Conservation (phyloP, 2,797 vertebrate genomes). For the Trematomus bernacchii region DNA sequence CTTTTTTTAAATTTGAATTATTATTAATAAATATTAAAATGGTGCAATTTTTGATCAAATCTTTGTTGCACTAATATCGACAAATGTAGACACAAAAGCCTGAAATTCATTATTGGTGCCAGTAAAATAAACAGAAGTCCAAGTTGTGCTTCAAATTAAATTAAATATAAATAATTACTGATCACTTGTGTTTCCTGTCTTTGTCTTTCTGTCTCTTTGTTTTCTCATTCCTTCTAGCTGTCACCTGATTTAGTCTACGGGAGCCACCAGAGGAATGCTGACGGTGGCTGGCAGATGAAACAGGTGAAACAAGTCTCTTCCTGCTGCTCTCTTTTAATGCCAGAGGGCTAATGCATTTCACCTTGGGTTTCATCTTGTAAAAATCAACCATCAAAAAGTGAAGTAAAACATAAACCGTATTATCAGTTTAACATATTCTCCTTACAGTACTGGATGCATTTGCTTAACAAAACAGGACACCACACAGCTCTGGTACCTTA, state of each 20-base stretch:
- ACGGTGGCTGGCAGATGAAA: slow-evolving; percentile 75
- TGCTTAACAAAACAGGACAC: slow-evolving; percentile 27
- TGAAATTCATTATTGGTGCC: neutral
- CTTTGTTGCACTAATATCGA: neutral
- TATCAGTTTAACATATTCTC: slow-evolving; percentile 28
- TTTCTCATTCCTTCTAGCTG: slow-evolving; percentile 58
- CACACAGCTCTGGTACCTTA: slow-evolving; percentile 2
- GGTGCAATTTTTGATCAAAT: neutral
- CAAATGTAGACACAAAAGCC: neutral
- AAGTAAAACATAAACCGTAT: slow-evolving; percentile 4
- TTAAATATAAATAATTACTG: slow-evolving; percentile 1
- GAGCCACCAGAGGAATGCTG: slow-evolving; percentile 69
- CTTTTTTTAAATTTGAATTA: too few relatives aligned
- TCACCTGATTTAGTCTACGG: slow-evolving; percentile 77
- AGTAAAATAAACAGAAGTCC: neutral
- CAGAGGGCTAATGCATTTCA: slow-evolving; percentile 31
- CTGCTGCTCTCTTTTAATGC: slow-evolving; percentile 31
- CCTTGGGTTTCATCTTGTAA: slow-evolving; percentile 37
- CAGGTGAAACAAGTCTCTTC: slow-evolving; percentile 71
- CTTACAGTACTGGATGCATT: slow-evolving; percentile 21
- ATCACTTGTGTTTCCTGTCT: slow-evolving; percentile 23
- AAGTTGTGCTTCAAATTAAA: neutral
- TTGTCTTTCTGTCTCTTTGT: slow-evolving; percentile 8
- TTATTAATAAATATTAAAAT: too few relatives aligned
- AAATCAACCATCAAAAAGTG: neutral